Conservation (phyloP, 2,797 vertebrate species). For the Geotria australis region DNA sequence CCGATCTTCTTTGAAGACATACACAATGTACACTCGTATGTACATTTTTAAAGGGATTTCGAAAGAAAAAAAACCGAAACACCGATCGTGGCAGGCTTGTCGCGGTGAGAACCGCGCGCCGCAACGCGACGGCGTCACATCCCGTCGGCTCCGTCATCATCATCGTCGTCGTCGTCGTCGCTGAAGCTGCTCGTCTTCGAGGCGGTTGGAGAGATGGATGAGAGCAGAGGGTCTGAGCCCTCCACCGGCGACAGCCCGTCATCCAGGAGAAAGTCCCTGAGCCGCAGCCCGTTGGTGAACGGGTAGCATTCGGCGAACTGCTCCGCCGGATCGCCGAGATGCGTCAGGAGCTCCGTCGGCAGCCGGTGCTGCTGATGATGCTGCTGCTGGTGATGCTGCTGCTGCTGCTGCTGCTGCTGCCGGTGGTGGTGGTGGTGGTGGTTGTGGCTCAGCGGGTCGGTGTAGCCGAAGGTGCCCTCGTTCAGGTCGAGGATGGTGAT, state of each 20-base stretch:
- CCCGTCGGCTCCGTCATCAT: background rate
- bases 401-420: slow-evolving; percentile 4
- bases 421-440: slow-evolving; percentile 12
- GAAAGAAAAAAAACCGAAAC: too few relatives aligned
- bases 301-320: slow-evolving; percentile 22
- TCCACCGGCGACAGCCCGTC: slow-evolving; percentile 53
- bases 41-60: too few relatives aligned
- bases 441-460: slow-evolving; percentile 5
- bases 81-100: too few relatives aligned
- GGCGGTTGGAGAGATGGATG: slow-evolving; percentile 61
- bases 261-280: slow-evolving; percentile 51
- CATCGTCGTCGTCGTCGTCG: slow-evolving; percentile 59
- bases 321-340: slow-evolving; percentile 26
- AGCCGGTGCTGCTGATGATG: slow-evolving; percentile 44
- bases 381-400: slow-evolving; percentile 13
- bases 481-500: slow-evolving; percentile 10
- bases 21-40: too few relatives aligned
- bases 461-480: slow-evolving; percentile 16
- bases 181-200: slow-evolving; percentile 93
- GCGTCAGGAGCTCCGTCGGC: slow-evolving; percentile 41
- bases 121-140: too few relatives aligned
- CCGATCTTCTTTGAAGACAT: too few relatives aligned
- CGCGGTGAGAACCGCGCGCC: too few relatives aligned
- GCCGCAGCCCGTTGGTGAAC: slow-evolving; percentile 38
- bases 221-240: slow-evolving; percentile 51